phyloP scores from a whole-genome alignment of 1,140 invertebrate genomes.

The Zaprionus tsacasi region DNA sequence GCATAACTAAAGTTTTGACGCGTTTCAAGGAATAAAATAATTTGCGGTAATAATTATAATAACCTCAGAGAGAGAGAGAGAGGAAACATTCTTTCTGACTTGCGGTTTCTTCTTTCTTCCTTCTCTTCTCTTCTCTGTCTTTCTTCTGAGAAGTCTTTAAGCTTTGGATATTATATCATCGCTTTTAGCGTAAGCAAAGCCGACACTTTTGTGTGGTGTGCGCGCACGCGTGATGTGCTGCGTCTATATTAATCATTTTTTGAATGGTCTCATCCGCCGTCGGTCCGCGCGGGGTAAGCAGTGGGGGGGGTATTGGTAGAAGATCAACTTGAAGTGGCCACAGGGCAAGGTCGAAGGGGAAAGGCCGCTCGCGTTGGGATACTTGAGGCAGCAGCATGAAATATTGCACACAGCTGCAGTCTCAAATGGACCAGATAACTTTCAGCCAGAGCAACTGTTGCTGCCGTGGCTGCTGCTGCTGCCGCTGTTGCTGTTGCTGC shows the following conservation, averaged over 20 bases:
- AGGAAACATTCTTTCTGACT: constrained; percentile 1
- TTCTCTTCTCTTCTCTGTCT: neutral
- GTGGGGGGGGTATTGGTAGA: neutral
- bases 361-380: constrained; percentile 35
- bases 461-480: constrained; percentile 40
- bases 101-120: neutral
- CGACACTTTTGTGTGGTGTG: constrained; percentile 39
- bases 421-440: constrained; percentile 80
- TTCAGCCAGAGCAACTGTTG: constrained; percentile 73
- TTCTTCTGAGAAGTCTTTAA: neutral
- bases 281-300: neutral
- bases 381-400: constrained; percentile 23
- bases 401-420: constrained; percentile 69
- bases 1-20: neutral
- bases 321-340: constrained; percentile 21
- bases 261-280: constrained; percentile 33
- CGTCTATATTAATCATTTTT: constrained; percentile 60
- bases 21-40: constrained; percentile 8
- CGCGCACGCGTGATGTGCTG: neutral
- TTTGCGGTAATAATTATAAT: constrained; percentile 5
- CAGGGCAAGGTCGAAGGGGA: constrained; percentile 48
- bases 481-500: constrained; percentile 48
- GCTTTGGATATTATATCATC: neutral
- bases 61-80: neutral
- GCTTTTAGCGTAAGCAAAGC: neutral